Conservation (phyloP, 2,888 invertebrate genomes). For the Drosophila gaucha region DNA sequence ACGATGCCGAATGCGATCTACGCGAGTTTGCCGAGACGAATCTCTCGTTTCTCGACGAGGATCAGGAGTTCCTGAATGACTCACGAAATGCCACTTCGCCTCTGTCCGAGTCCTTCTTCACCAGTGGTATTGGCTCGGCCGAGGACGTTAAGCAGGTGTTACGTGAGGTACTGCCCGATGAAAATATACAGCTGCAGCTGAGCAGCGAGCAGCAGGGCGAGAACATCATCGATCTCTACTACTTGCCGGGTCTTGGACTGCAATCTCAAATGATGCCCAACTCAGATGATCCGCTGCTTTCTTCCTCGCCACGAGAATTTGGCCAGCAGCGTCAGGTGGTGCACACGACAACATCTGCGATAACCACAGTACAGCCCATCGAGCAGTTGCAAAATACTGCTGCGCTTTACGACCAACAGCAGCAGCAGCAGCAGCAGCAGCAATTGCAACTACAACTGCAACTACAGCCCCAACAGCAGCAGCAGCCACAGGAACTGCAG, state of each 20-base stretch:
- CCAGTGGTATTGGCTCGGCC: constrained; percentile 92
- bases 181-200: constrained; percentile 86
- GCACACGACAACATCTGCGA: constrained; percentile 30
- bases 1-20: constrained; percentile 82
- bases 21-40: constrained; percentile 84
- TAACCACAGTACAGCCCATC: constrained; percentile 25
- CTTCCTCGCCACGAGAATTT: constrained; percentile 93
- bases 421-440: constrained; percentile 20
- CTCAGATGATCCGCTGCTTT: constrained; percentile 93
- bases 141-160: constrained; percentile 94
- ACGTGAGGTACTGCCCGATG: constrained; percentile 93
- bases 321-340: constrained; percentile 79
- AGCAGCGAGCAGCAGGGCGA: constrained; percentile 84
- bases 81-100: constrained; percentile 92
- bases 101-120: constrained; percentile 93
- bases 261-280: constrained; percentile 95
- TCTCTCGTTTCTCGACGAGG: constrained; percentile 84
- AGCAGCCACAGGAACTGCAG: constrained; percentile 14
- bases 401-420: constrained; percentile 36
- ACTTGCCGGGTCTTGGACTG: constrained; percentile 85
- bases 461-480: constrained; percentile 31
- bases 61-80: constrained; percentile 86
- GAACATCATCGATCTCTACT: constrained; percentile 85
- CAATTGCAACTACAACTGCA: constrained; percentile 14
- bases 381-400: constrained; percentile 37